Percentiles rank a stretch among this genome's conserved stretches.
phyloP scores from a whole-genome alignment of 2,888 invertebrate species.

The Cheilosia urbana region DNA sequence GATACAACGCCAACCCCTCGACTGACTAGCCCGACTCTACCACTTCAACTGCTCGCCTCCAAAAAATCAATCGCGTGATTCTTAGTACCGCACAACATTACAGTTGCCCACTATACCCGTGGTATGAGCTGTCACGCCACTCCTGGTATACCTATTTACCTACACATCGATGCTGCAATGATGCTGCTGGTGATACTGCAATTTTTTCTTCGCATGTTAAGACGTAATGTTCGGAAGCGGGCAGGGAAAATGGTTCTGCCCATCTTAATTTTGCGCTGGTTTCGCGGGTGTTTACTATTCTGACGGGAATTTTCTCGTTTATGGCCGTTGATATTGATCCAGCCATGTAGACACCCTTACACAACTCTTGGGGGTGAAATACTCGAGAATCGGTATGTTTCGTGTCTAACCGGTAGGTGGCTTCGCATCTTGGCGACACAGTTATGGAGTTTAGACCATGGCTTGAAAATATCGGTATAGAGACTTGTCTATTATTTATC shows the following conservation, averaged over 20 bases:
- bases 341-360: too few relatives aligned
- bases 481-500: background rate
- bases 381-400: background rate
- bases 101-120: too few relatives aligned
- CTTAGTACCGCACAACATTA: too few relatives aligned
- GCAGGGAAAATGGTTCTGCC: background rate
- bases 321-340: background rate
- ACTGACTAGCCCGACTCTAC: too few relatives aligned
- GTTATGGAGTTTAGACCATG: slow-evolving; percentile 11
- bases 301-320: slow-evolving; percentile 9
- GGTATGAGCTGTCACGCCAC: too few relatives aligned
- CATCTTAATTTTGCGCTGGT: background rate
- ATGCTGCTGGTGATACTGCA: background rate
- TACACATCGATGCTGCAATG: too few relatives aligned
- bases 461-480: slow-evolving; percentile 4
- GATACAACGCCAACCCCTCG: too few relatives aligned
- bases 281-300: slow-evolving; percentile 18
- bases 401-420: slow-evolving; percentile 10
- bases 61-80: too few relatives aligned
- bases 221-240: background rate
- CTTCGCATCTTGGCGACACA: slow-evolving; percentile 4
- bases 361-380: background rate
- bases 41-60: too few relatives aligned
- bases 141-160: too few relatives aligned
- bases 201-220: background rate